Evolutionary conservation across 2,797 vertebrate species (phyloP), one percentile per base, ranked within the genome.

Genomic region (Pagetopsis macropterus): DNA sequence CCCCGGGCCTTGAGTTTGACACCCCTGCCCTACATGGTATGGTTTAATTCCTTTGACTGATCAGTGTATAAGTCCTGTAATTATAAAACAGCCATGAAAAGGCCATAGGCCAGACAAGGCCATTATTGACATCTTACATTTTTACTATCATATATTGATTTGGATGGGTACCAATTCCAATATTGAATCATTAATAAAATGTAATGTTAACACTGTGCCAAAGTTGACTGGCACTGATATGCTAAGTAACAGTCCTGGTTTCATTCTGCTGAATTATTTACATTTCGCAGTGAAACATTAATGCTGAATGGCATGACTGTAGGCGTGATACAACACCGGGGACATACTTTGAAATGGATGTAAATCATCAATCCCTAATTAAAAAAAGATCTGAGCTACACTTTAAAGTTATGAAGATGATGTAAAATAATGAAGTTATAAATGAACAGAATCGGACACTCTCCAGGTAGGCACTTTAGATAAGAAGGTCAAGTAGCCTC

Each of bases 151-250:
- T 23, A 40, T 82, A 79, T 88, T 81, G 78, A 88, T 84, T 83
- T 82, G 75, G 63, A 85, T 27, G 41, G 52, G 58, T 46, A 75
- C 77, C 75, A 77, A 52, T 83, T 72, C 44, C 40, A 85, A 80
- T 81, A 83, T 58, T 70, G 60, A 83, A 74, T 87, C 78, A 82
- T 84, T 84, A 77, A 86, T 87, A 76, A 84, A 82, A 82, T 75
- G 69, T 86, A 85, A 87, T 70, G 59, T 82, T 82, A 79, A 70
- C 72, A 72, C 71, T 66, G 56, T 77, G 74, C 57, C 72, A 83
- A 78, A 75, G 76, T 74, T 6, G 69, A 58, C 62, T 48, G 69
- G 76, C 81, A 71, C 55, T 40, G 59, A 84, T 71, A 73, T 70
- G 83, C 77, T 67, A 14, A 54, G 70, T 78, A 80, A 75, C 67